Base-by-base conservation (phyloP, 2,113 vertebrate genomes). In the Rhegmatorhina hoffmannsi region DNA sequence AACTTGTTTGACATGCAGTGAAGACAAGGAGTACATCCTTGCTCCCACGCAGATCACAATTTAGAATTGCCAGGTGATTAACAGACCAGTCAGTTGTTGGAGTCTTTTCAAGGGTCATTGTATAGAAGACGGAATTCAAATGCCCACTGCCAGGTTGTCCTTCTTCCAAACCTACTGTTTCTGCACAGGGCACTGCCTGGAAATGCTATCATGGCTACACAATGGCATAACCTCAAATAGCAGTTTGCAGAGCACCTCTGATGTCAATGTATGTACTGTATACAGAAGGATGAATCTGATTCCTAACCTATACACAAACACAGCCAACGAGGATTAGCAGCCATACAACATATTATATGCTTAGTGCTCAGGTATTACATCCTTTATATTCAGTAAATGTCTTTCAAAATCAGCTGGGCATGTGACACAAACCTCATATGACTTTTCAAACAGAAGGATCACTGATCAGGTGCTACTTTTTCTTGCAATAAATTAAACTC, bases 401-500 rank as follows among this genome's bases (percentile, higher is more conserved):
- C 63, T 90, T 60, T 80, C 73, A 86, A 59, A 88, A 63, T 44
- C 50, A 92, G n/a, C 53, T 81, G 14, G 24, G 33, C 38, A 59
- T 11, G 16, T 70, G 86, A 63, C 49, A 73, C 31, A 74, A 90
- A 64, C 9, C 31, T 93, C 67, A 50, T 19, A 56, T 10, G 67
- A 10, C 21, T 83, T 74, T 64, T 84, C 58, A 74, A 90, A 67
- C 7, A 62, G 70, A 16, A 49, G 31, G 23, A 50, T 69, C 1
- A 1, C 67, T 38, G 46, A 83, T 73, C 43, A 81, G 55, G 21
- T 59, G 29, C 63, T 83, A 59, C 25, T 53, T 88, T 36, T 88
- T 70, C 90, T 80, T 78, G 43, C 56, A 75, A 90, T 47, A 77
- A 88, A 90, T 87, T 85, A 68, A 58, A 93, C 31, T 81, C 47